Percentiles rank a stretch among this genome's conserved stretches.
Evolutionary conservation across 2,797 vertebrate species (phyloP).

Genomic region (Parauchenoglanis punctatus): DNA sequence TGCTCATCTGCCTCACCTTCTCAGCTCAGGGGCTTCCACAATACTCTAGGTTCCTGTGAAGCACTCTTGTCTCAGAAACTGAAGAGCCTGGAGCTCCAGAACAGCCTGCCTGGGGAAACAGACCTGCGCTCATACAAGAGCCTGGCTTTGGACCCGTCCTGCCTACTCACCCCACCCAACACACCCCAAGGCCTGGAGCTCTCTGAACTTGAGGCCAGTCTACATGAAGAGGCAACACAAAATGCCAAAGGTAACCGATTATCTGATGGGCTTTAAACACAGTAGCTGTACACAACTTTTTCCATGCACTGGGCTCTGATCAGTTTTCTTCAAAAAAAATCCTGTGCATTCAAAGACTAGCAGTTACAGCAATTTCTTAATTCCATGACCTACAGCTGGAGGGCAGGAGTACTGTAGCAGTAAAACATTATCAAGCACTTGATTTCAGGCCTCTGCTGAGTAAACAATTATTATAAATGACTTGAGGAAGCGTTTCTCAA

Average conservation of each 20-base stretch:
- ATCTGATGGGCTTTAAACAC: not conserved
- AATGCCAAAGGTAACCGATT: constrained; percentile 66
- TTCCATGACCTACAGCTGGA: not conserved
- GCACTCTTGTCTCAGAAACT: constrained; percentile 77
- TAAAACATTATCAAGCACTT: not conserved
- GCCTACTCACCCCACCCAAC: constrained; percentile 81
- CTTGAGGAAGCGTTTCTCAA: not conserved
- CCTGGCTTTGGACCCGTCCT: constrained; percentile 80
- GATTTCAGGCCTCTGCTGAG: constrained; percentile 11
- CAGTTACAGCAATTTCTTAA: not conserved
- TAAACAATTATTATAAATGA: constrained; percentile 16
- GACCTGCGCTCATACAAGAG: constrained; percentile 72
- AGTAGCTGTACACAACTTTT: not conserved
- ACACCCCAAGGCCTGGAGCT: constrained; percentile 78
- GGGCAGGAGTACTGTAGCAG: not conserved
- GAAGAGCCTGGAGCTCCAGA: constrained; percentile 77
- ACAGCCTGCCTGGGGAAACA: constrained; percentile 64
- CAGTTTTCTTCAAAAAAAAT: not conserved
- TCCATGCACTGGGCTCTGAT: not conserved
- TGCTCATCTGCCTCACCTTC: constrained; percentile 29
- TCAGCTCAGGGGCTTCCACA: constrained; percentile 54
- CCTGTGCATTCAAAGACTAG: not conserved
- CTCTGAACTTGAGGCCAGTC: constrained; percentile 68
- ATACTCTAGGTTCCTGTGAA: constrained; percentile 73
- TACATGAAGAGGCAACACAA: constrained; percentile 61